Conservation (phyloP, 2,888 invertebrate species). For the Invenusta paracnida region DNA sequence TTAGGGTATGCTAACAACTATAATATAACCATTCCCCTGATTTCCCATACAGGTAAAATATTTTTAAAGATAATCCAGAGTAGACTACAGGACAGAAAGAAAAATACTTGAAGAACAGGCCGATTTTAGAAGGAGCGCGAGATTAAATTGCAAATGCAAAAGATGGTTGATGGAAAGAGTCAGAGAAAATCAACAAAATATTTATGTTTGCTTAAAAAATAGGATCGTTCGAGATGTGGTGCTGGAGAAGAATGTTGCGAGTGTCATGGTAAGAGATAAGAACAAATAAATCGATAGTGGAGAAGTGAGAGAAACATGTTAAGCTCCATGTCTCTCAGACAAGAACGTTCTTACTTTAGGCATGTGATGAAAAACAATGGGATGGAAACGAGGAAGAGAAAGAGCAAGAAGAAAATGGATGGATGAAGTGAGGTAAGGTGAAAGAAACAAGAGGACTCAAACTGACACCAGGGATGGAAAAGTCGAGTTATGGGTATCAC, state of each 20-base stretch:
- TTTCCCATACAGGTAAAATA: no score
- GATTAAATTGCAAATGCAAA: no score
- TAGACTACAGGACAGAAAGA: no score
- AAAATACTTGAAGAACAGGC: no score
- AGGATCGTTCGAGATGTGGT: neutral
- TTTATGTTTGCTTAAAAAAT: no score
- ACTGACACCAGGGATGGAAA: neutral
- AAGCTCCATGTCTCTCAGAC: neutral
- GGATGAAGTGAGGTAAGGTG: constrained; percentile 5
- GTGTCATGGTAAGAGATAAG: neutral
- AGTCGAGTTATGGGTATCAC: neutral
- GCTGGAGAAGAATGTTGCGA: constrained; percentile 13
- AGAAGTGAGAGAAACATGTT: neutral
- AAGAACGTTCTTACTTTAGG: neutral
- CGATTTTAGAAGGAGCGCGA: no score
- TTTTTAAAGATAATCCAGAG: no score
- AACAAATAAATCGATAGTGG: neutral
- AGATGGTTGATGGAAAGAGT: no score
- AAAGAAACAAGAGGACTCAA: neutral
- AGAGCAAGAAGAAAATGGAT: neutral
- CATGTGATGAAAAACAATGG: constrained; percentile 3
- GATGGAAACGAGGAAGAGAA: constrained; percentile 5
- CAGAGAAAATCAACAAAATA: no score
- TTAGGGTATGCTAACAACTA: no score
- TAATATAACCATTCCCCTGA: no score